phyloP scores from a whole-genome alignment of 2,113 vertebrate genomes.

The Takifugu bimaculatus region DNA sequence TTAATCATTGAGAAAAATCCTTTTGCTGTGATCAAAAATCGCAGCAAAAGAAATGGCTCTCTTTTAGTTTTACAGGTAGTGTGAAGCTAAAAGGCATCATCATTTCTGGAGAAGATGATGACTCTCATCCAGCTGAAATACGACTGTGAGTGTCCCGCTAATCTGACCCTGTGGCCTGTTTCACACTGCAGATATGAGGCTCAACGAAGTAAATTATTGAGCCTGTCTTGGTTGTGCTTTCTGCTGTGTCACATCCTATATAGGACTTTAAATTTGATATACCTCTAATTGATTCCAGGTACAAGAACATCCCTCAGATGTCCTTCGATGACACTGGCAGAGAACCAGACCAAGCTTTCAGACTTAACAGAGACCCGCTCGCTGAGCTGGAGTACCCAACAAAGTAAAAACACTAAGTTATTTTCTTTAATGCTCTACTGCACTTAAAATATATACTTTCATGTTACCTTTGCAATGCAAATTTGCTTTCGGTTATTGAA shows the following conservation, averaged over 20 bases:
- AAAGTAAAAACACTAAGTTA: conserved; percentile 76
- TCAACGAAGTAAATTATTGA: too few relatives aligned
- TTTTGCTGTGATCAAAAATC: too few relatives aligned
- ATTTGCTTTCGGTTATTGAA: background rate
- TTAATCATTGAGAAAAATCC: too few relatives aligned
- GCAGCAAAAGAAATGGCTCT: conserved; percentile 1
- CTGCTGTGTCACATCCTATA: too few relatives aligned
- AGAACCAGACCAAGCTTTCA: conserved; percentile 92
- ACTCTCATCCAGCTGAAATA: conserved; percentile 88
- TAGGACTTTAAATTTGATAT: too few relatives aligned
- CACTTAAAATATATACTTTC: background rate
- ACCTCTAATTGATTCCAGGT: conserved; percentile 67
- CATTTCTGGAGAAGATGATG: conserved; percentile 86
- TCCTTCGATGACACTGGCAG: conserved; percentile 89
- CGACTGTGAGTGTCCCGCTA: conserved; percentile 82
- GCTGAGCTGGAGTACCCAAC: conserved; percentile 94
- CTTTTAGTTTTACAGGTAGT: conserved; percentile 89
- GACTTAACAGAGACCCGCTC: conserved; percentile 82
- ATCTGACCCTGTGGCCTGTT: too few relatives aligned
- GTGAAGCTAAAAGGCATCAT: conserved; percentile 93
- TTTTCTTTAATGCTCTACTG: background rate
- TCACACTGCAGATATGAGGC: too few relatives aligned
- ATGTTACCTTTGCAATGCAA: background rate
- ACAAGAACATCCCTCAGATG: conserved; percentile 96
- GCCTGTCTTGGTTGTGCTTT: too few relatives aligned